A percentile compares a stretch with the other conserved stretches of the same genome.
These are phyloP conservation scores for Aptenodytes forsteri DNA, from an alignment of 2,113 vertebrate genomes.

Conservation along the genomic window DNA sequence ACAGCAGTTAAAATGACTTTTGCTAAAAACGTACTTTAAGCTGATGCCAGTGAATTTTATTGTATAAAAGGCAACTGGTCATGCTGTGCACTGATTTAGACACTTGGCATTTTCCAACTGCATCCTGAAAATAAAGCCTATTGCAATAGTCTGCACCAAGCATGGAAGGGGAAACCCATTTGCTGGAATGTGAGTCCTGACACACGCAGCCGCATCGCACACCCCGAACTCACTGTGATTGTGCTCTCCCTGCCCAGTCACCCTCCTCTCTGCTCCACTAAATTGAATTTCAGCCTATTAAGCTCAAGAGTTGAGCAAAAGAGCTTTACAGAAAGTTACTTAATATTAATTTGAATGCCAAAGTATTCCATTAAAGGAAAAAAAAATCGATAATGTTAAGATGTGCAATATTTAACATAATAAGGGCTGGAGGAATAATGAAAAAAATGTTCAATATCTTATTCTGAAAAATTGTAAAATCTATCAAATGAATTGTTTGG, in stretches of 20 bases:
- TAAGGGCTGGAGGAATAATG: background rate
- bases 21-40: background rate
- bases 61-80: background rate
- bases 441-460: background rate
- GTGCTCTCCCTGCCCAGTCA: background rate
- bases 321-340: background rate
- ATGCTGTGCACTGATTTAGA: background rate
- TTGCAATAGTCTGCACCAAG: background rate
- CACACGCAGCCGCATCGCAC: background rate
- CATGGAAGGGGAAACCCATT: background rate
- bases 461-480: background rate
- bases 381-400: background rate
- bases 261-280: background rate
- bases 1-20: background rate
- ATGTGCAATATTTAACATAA: background rate
- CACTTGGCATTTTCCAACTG: background rate
- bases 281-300: conserved; percentile 5
- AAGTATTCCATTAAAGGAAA: background rate
- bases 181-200: background rate
- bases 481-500: background rate
- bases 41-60: background rate
- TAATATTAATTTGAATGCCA: conserved; percentile 3
- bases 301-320: background rate
- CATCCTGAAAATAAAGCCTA: background rate
- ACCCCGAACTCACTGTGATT: accelerated